These are phyloP conservation scores for Metallyticus violacea DNA, from an alignment of 2,888 invertebrate species.

Conservation along the genomic window DNA sequence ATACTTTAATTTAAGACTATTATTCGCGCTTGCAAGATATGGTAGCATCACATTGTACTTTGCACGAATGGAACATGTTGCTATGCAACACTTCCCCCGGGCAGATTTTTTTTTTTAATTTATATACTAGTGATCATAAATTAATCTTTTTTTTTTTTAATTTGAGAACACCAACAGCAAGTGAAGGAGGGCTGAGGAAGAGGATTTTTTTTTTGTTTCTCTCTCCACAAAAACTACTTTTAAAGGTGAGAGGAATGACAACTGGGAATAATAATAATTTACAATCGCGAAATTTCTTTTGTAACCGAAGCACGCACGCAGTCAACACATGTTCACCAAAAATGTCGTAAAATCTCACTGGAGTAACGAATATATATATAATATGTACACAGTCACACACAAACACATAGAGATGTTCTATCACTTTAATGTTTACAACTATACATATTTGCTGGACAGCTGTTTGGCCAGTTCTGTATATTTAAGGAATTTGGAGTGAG, in stretches of 20 bases:
- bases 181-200: neutral
- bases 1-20: constrained; percentile 21
- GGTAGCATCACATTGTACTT: constrained; percentile 33
- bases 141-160: constrained; percentile 7
- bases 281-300: constrained; percentile 2
- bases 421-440: constrained; percentile 44
- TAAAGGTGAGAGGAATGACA: constrained; percentile 7
- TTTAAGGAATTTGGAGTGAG: constrained; percentile 96
- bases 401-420: neutral
- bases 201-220: neutral
- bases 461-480: constrained; percentile 98
- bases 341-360: constrained; percentile 11
- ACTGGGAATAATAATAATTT: constrained; percentile 24
- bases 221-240: constrained; percentile 3
- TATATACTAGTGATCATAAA: constrained; percentile 25
- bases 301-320: neutral
- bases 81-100: constrained; percentile 23
- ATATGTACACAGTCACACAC: constrained; percentile 1
- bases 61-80: constrained; percentile 19
- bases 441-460: constrained; percentile 94
- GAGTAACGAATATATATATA: constrained; percentile 2
- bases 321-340: neutral
- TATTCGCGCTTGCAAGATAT: constrained; percentile 31
- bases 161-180: constrained; percentile 31
- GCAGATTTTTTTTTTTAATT: neutral